A percentile compares a stretch with the other conserved stretches of the same genome.
Conservation (phyloP, 2,113 vertebrate species). For the Pelobates fuscus region DNA sequence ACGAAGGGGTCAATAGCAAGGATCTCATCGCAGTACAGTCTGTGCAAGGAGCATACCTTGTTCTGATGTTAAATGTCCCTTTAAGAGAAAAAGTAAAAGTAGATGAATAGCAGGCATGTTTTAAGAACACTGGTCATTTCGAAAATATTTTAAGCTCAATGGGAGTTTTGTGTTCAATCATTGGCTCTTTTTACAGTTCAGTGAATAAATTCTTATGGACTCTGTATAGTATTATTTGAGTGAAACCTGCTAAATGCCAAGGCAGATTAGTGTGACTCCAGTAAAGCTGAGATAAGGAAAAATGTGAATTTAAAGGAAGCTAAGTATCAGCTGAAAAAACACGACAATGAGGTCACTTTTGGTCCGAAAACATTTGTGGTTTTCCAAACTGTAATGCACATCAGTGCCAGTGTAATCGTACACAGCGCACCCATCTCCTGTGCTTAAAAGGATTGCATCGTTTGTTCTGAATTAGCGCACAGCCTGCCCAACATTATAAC, state of each 20-base stretch:
- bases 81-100: no score
- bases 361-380: constrained; percentile 30
- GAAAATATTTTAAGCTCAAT: no score
- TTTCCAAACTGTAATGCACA: constrained; percentile 26
- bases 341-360: constrained; percentile 47
- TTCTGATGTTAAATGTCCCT: no score
- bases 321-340: constrained; percentile 57
- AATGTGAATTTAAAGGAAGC: constrained; percentile 54
- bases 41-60: no score
- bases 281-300: constrained; percentile 59
- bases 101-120: no score
- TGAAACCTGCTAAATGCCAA: constrained; percentile 73
- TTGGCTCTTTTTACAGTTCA: no score
- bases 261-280: constrained; percentile 65
- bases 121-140: no score
- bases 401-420: constrained; percentile 31
- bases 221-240: constrained; percentile 63
- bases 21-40: no score
- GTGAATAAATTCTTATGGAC: no score
- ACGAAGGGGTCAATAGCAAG: no score
- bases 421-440: constrained; percentile 14
- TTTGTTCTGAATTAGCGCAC: constrained; percentile 26
- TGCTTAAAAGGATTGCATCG: constrained; percentile 23
- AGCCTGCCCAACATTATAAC: background rate
- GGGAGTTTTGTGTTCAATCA: no score